Percentiles rank a stretch among this genome's conserved stretches.
These are phyloP conservation scores for Cactoblastis cactorum DNA, from an alignment of 2,888 invertebrate genomes.

Conservation along the genomic window DNA sequence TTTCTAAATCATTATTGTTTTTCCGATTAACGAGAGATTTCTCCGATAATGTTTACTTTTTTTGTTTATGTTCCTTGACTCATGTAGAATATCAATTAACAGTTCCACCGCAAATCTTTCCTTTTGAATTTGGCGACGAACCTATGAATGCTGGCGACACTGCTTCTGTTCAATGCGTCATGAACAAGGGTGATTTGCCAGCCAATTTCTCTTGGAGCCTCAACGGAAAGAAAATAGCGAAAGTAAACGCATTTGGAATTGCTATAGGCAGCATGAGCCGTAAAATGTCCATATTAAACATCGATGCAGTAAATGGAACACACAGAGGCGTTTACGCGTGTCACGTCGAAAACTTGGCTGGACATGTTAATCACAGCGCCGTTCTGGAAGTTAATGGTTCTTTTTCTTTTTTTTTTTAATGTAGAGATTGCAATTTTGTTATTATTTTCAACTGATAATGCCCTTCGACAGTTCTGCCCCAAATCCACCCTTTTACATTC, in stretches of 20 bases:
- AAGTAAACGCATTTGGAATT: conserved; percentile 78
- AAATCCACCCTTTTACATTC: conserved; percentile 88
- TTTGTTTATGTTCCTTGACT: background rate
- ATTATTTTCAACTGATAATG: conserved; percentile 22
- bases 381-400: conserved; percentile 86
- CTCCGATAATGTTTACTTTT: background rate
- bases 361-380: conserved; percentile 83
- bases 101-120: conserved; percentile 85
- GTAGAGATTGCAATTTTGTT: conserved; percentile 29
- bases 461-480: conserved; percentile 81
- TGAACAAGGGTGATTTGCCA: conserved; percentile 89
- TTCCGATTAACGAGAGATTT: background rate
- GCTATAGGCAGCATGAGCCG: conserved; percentile 81
- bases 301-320: conserved; percentile 83
- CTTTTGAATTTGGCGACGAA: conserved; percentile 83
- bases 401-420: conserved; percentile 28
- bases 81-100: conserved; percentile 24
- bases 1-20: background rate
- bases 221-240: conserved; percentile 74
- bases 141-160: conserved; percentile 87
- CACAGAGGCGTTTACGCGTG: conserved; percentile 88
- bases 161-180: conserved; percentile 85
- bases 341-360: conserved; percentile 84
- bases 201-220: conserved; percentile 86
- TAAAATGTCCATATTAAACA: conserved; percentile 83